A percentile compares a stretch with the other conserved stretches of the same genome.
These are phyloP conservation scores for Argyrosomus japonicus DNA, from an alignment of 2,113 vertebrate species.

Conservation along the genomic window DNA sequence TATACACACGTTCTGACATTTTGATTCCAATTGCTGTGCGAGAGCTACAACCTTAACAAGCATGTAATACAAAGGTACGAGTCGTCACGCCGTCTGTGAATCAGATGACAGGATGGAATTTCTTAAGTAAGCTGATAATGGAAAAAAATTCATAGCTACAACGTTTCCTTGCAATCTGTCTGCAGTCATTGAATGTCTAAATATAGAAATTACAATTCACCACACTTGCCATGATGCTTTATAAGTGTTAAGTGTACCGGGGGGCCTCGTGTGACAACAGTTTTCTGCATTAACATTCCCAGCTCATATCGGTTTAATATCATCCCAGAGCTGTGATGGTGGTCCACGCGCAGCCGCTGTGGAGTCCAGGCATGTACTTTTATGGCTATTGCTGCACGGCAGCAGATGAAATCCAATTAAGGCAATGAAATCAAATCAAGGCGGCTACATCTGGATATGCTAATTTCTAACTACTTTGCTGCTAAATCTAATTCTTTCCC, in stretches of 20 bases:
- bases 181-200: conserved; percentile 45
- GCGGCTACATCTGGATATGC: conserved; percentile 78
- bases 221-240: conserved; percentile 36
- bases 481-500: conserved; percentile 71
- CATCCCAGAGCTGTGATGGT: conserved; percentile 31
- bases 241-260: conserved; percentile 62
- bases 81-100: not conserved
- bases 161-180: conserved; percentile 21
- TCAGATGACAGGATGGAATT: conserved; percentile 1
- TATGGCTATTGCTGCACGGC: conserved; percentile 57
- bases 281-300: conserved; percentile 70
- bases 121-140: not conserved
- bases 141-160: conserved; percentile 4
- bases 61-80: not conserved
- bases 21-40: not conserved
- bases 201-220: conserved; percentile 63
- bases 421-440: conserved; percentile 77
- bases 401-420: conserved; percentile 81
- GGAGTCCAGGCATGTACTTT: conserved; percentile 50
- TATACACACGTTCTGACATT: conserved; percentile 47
- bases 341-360: conserved; percentile 32
- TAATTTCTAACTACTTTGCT: conserved; percentile 70
- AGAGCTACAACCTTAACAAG: conserved; percentile 13
- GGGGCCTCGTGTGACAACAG: conserved; percentile 52
- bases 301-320: conserved; percentile 52